Conservation (phyloP, 2,113 vertebrate species). For the Oxyura jamaicensis region DNA sequence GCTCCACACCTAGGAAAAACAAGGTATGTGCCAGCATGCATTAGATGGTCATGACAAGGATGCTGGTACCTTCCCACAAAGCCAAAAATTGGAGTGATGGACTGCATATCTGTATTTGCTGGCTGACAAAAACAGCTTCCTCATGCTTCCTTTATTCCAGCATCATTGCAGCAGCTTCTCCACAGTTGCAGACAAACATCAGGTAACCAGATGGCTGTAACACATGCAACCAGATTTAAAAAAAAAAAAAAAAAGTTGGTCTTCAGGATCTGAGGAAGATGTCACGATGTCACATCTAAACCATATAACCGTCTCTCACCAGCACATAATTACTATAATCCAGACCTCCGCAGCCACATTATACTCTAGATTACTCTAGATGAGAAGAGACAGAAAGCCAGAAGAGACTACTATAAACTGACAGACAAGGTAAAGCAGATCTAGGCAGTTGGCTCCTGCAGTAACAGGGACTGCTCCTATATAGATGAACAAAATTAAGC, state of each 20-base stretch:
- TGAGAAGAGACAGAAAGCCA: neutral
- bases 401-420: neutral
- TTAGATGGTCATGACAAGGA: neutral
- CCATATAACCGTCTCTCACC: neutral
- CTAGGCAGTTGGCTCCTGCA: neutral
- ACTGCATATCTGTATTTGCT: neutral
- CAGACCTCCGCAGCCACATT: neutral
- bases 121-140: neutral
- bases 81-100: neutral
- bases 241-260: neutral
- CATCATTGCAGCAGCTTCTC: neutral
- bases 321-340: neutral
- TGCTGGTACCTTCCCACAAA: neutral
- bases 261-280: neutral
- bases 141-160: neutral
- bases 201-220: neutral
- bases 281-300: neutral
- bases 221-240: neutral
- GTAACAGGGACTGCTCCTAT: neutral
- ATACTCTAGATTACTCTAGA: neutral
- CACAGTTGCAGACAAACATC: neutral
- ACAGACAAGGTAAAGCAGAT: neutral
- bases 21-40: neutral
- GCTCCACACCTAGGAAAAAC: neutral
- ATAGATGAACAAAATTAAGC: neutral